These are phyloP conservation scores for Poeciliopsis paucimaculata DNA, from an alignment of 2,797 vertebrate genomes.

Conservation along the genomic window DNA sequence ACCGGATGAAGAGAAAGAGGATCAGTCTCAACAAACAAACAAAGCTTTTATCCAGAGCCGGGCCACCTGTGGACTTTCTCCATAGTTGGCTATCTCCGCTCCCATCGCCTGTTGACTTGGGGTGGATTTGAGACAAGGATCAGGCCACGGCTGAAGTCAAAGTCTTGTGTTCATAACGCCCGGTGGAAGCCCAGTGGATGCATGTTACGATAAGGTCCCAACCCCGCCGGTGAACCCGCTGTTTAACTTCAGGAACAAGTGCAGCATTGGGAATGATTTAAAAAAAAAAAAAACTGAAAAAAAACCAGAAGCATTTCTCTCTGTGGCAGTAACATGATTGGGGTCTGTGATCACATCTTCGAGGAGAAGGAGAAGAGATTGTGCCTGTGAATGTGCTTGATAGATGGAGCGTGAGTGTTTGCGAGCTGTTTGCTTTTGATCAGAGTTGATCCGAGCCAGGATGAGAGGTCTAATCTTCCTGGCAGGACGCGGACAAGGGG, in stretches of 20 bases:
- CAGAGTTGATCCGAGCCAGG: slow-evolving; percentile 44
- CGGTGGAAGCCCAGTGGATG: slow-evolving; percentile 61
- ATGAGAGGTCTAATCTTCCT: slow-evolving; percentile 57
- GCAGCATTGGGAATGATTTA: slow-evolving; percentile 17
- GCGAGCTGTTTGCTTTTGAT: slow-evolving; percentile 51
- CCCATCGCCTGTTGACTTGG: slow-evolving; percentile 73
- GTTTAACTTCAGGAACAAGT: slow-evolving; percentile 62
- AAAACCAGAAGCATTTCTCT: slow-evolving; percentile 17
- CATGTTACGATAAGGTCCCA: slow-evolving; percentile 57
- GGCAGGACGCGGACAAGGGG: slow-evolving; percentile 33
- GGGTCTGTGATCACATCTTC: slow-evolving; percentile 47
- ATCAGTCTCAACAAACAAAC: slow-evolving; percentile 72
- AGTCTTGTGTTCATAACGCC: slow-evolving; percentile 73
- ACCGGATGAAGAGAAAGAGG: slow-evolving; percentile 63
- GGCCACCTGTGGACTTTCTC: slow-evolving; percentile 65
- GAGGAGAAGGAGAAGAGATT: slow-evolving; percentile 13
- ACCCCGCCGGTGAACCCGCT: slow-evolving; percentile 51
- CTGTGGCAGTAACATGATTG: slow-evolving; percentile 25
- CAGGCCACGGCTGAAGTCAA: slow-evolving; percentile 64
- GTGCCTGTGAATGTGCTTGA: slow-evolving; percentile 26
- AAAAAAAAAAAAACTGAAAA: background rate
- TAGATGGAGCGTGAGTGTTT: slow-evolving; percentile 19
- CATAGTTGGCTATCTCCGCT: slow-evolving; percentile 59
- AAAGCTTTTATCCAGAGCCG: slow-evolving; percentile 62
- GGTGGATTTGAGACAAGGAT: slow-evolving; percentile 77